These are phyloP conservation scores for Gastracanthus pulcherrimus DNA, from an alignment of 2,888 invertebrate genomes.

Conservation along the genomic window DNA sequence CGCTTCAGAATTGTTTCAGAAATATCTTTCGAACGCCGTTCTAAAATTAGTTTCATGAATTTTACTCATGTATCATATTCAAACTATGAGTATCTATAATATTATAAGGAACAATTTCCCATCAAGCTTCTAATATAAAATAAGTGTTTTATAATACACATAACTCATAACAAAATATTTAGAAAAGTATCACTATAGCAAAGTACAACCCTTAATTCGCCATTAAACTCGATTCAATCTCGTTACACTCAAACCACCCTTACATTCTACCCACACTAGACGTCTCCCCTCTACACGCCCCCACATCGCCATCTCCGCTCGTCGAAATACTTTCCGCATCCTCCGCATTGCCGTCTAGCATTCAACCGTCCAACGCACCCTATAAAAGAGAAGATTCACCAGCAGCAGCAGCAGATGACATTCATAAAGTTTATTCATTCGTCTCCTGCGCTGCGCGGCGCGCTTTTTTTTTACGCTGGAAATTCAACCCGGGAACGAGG, in stretches of 20 bases:
- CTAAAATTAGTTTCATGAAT: too few species aligned
- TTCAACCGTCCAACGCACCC: neutral
- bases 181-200: too few species aligned
- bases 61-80: too few species aligned
- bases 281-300: neutral
- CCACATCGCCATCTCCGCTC: neutral
- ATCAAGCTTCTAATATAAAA: too few species aligned
- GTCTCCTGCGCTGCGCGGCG: neutral
- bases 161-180: neutral
- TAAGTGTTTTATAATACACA: too few species aligned
- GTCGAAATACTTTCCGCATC: neutral
- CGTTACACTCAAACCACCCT: too few species aligned
- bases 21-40: too few species aligned
- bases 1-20: too few species aligned
- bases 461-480: conserved; percentile 18
- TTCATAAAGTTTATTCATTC: conserved; percentile 38
- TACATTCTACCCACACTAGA: neutral
- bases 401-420: neutral
- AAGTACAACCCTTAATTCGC: neutral
- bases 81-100: too few species aligned
- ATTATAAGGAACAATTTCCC: too few species aligned
- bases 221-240: neutral
- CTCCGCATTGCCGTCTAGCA: neutral
- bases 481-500: conserved; percentile 41
- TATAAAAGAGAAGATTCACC: conserved; percentile 12